These are phyloP conservation scores for Ictalurus furcatus DNA, from an alignment of 2,113 vertebrate genomes.

Conservation along the genomic window DNA sequence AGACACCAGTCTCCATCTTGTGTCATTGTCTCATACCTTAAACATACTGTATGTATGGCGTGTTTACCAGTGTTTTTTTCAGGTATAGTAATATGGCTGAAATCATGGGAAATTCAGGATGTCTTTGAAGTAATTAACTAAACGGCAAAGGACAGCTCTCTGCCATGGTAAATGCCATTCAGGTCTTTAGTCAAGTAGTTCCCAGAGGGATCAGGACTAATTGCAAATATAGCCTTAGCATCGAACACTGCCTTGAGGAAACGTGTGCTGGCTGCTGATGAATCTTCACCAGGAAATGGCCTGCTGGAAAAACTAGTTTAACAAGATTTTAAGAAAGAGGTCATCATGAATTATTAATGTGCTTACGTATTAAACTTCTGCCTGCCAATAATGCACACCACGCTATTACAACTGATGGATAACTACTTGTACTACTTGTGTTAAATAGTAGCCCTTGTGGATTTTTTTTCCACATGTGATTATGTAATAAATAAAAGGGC, in stretches of 20 bases:
- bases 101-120: constrained; percentile 32
- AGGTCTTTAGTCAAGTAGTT: constrained; percentile 43
- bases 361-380: not conserved
- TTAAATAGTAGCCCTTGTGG: not conserved
- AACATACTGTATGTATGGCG: not conserved
- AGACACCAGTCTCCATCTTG: not conserved
- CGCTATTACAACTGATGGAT: not conserved
- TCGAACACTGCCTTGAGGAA: constrained; percentile 53
- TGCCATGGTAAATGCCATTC: constrained; percentile 52
- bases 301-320: constrained; percentile 17
- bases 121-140: constrained; percentile 51
- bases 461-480: not conserved
- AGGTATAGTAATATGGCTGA: constrained; percentile 19
- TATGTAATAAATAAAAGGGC: not conserved
- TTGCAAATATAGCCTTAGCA: constrained; percentile 52
- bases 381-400: not conserved
- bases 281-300: constrained; percentile 1
- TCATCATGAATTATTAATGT: not conserved
- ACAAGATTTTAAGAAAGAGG: not conserved
- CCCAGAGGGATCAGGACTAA: constrained; percentile 51
- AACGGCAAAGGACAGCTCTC: constrained; percentile 41
- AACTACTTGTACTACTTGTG: not conserved
- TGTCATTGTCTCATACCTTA: not conserved
- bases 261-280: constrained; percentile 36
- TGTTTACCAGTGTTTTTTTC: not conserved